Evolutionary conservation across 92 coral and sea anemone species (phyloP), one percentile per base, ranked within the genome.

Genomic region (Phenganax stokvisi): DNA sequence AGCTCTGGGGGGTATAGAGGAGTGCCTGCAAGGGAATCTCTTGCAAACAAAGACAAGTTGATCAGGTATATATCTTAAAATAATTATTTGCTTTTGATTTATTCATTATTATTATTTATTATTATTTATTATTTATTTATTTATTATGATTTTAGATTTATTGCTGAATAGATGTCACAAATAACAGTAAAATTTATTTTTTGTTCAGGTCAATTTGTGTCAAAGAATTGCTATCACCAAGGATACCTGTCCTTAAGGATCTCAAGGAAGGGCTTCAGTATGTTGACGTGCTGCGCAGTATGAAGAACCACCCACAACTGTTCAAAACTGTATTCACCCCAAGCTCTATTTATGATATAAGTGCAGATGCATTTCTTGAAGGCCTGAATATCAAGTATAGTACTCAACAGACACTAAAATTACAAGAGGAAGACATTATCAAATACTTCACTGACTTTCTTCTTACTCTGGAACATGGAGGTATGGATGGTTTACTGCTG

Each of bases 261-360:
- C 12, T 71, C 16, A 54, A 71, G 37, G 76, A 71, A 71, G 76
- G 76, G 31, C 56, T 71, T 11, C 76, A 71, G 54, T 55, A 30
- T n/a, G 31, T 10, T 71, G 76, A 37, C 51, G 6, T 71, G 52
- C 9, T 30, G 37, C 13, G 53, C 51, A 55, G 51, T 30, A 71
- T 71, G 31, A 75, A 74, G 20, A 73, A 74, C 65, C 54, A 83
- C 62, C 86, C 86, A 51, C 51, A 75, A 60, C 71, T 74, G 27
- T 83, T 76, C 67, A 68, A 83, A 83, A 82, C 86, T 28, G 83
- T 83, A 54, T 83, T 83, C 65, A 83, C 47, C 47, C 47, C 47
- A 37, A 37, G 47, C 47, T 37, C 47, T 37, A 37, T 37, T 37
- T 37, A 37, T 37, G 47, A 37, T 37, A 37, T 37, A 37, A 37